Evolutionary conservation across 2,888 invertebrate species (phyloP).

Genomic region (Labia minor): DNA sequence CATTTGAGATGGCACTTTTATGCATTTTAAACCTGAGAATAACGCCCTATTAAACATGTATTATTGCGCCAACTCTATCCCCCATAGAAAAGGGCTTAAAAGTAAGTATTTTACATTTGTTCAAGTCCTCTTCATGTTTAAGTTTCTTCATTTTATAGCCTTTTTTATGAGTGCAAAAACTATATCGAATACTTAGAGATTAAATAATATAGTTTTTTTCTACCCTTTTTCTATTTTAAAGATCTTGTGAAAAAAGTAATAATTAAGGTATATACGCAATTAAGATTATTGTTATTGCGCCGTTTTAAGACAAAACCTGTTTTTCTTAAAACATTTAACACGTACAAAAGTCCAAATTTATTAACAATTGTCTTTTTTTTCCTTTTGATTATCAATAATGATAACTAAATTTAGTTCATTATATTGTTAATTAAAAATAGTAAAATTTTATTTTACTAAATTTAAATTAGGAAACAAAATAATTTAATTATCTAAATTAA

Average conservation of each 20-base stretch:
- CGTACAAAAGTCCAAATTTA: no score
- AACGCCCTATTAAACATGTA: slow-evolving; percentile 13
- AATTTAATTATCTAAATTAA: no score
- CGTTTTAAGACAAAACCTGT: no score
- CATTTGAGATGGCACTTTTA: background rate
- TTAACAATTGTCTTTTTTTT: no score
- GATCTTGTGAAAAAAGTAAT: background rate
- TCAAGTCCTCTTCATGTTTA: slow-evolving; percentile 1
- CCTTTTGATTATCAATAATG: no score
- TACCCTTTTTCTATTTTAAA: background rate
- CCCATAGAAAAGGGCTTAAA: background rate
- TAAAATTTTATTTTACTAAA: no score
- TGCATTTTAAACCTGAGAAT: slow-evolving; percentile 7
- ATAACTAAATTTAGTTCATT: no score
- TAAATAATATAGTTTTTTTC: background rate
- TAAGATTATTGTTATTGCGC: background rate
- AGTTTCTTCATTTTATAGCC: background rate
- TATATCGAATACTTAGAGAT: background rate
- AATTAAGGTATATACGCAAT: background rate
- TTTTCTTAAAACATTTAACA: no score
- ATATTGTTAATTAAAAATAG: no score
- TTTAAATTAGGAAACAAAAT: no score
- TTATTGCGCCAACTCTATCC: background rate
- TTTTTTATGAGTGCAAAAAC: background rate
- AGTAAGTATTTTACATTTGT: background rate